Base-by-base conservation (phyloP, 1,140 invertebrate genomes). In the Bombus turneri region DNA sequence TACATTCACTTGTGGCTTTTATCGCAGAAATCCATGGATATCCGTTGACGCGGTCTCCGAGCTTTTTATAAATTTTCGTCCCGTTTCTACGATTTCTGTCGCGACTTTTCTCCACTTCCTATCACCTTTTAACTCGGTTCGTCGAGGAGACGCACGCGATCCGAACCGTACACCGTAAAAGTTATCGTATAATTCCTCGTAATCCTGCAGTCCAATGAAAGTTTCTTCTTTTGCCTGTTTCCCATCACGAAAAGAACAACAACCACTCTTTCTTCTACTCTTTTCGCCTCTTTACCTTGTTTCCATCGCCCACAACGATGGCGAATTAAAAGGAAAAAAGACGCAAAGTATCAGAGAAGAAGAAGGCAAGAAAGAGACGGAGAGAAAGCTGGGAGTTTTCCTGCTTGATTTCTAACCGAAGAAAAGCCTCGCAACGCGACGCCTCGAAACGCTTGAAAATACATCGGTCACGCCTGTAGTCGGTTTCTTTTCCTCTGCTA, bases 1-100 rank as follows among this genome's bases (percentile, higher is more conserved):
- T 81, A 75, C 84, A 81, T 85, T 85, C 79, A 59, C 69, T 59
- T 62, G n/a, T 59, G 62, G 75, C 71, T 68, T 81, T 81, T 85
- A 81, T 74, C 78, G 34, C 59, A 78, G 59, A 85, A 68, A 81
- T 85, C 83, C 84, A 64, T 68, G 78, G 78, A 85, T 85, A 85
- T 71, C 66, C 77, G 43, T 10, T 57, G 78, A 66, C 39, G 43
- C 34, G 22, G 28, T 62, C 4, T 43, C 71, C 62, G 31, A 81
- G 57, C 22, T 71, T 59, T 85, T 85, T 81, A 81, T 81, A 71
- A 81, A 85, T 85, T 85, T 68, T 85, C 71, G 18, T 71, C 41
- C 59, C 71, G 34, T 81, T 81, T 64, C 78, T 41, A 37, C 57
- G 31, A 84, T 79, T 79, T 71, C 82, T 62, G 68, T 62, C 39